Percentiles rank a stretch among this genome's conserved stretches.
phyloP scores from a whole-genome alignment of 2,797 vertebrate species.

The Poeciliopsis paucimaculata region DNA sequence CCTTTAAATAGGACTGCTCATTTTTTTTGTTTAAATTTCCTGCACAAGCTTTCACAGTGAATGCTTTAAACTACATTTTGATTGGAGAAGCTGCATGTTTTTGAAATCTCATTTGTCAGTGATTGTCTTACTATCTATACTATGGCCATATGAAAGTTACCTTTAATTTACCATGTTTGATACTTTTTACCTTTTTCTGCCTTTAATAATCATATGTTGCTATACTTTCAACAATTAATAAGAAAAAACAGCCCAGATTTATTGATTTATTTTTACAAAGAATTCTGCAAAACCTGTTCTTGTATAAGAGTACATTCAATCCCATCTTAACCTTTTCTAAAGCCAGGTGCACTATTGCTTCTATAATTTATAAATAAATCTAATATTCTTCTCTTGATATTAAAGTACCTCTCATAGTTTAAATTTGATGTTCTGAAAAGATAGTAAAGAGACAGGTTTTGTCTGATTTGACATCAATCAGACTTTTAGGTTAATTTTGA shows the following conservation, averaged over 20 bases:
- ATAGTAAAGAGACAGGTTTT: no score
- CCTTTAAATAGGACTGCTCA: accelerated
- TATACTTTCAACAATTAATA: neutral
- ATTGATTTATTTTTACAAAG: neutral
- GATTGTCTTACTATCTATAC: neutral
- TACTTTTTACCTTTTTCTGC: neutral
- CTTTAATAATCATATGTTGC: neutral
- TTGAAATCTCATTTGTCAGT: neutral
- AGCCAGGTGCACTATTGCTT: neutral
- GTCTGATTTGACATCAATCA: no score
- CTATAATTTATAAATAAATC: neutral
- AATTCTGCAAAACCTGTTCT: neutral
- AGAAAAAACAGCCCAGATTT: neutral
- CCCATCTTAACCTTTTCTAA: neutral
- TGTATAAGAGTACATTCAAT: neutral
- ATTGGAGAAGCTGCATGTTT: neutral
- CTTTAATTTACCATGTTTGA: neutral
- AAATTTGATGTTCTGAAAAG: neutral
- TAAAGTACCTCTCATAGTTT: neutral
- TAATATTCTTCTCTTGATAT: neutral
- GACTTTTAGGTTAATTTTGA: no score
- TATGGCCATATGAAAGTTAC: neutral
- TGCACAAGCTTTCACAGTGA: neutral
- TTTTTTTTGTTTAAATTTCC: neutral
- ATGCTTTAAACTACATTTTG: neutral